Percentiles rank a stretch among this genome's conserved stretches.
Evolutionary conservation across 2,797 vertebrate genomes (phyloP).

Genomic region (Mionectes olivaceus): DNA sequence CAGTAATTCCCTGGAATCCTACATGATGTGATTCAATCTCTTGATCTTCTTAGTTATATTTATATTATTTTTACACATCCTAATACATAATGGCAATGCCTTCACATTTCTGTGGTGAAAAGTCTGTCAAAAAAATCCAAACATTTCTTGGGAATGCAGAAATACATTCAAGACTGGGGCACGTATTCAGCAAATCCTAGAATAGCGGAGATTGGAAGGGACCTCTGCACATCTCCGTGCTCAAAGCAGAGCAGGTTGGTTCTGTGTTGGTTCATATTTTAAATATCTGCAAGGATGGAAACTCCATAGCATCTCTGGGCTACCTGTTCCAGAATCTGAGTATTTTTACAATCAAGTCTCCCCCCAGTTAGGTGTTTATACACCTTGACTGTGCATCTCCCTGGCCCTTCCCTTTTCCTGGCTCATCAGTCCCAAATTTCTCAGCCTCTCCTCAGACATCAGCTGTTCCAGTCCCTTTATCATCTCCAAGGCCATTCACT

Average conservation of each 20-base stretch:
- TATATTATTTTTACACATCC: slow-evolving; percentile 35
- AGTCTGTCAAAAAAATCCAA: not conserved
- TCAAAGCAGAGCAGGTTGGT: not conserved
- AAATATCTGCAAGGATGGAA: not conserved
- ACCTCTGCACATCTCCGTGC: not conserved
- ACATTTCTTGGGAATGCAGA: not conserved
- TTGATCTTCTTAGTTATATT: slow-evolving; percentile 48
- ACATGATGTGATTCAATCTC: slow-evolving; percentile 11
- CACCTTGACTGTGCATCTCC: not conserved
- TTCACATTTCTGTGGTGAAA: not conserved
- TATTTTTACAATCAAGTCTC: not conserved
- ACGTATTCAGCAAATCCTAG: not conserved
- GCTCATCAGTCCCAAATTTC: not conserved
- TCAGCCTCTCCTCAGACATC: not conserved
- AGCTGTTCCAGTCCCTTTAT: not conserved
- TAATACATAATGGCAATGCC: not conserved
- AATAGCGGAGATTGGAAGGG: not conserved
- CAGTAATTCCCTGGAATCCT: slow-evolving; percentile 36
- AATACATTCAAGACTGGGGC: not conserved
- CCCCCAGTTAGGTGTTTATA: not conserved
- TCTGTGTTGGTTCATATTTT: not conserved
- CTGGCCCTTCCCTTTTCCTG: not conserved
- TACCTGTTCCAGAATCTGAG: not conserved
- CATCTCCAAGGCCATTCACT: not conserved
- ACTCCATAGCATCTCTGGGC: not conserved